Base-by-base conservation (phyloP, 2,113 vertebrate genomes). In the Spermophilus dauricus region DNA sequence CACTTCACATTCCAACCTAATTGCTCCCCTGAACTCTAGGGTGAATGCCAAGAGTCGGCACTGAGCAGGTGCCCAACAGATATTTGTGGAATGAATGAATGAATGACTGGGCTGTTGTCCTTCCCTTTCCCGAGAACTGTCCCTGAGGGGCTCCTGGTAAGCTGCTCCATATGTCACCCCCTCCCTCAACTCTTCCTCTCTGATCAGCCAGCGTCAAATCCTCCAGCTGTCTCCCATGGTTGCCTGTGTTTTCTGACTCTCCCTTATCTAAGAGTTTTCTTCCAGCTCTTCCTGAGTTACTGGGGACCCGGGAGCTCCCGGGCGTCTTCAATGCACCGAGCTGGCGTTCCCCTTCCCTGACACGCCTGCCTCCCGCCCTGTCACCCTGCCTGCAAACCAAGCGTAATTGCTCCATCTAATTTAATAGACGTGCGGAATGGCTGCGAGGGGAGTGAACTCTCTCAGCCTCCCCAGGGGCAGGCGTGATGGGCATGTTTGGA, bases 371-470 rank as follows among this genome's bases (percentile, higher is more conserved):
- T 94, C 85, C 92, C 1, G 39, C 82, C 89, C 89, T 70, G 5
- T 85, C 86, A 17, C 86, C 91, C 95, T 69, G 69, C 37, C 94
- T 95, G 45, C 58, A 93, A 87, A 77, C 78, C 5, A 0, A 5
- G 13, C 8, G 26, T 84, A 91, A 86, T 80, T 51, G 87, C 92
- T 97, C 89, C 1, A 8, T n/a, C 45, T 97, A 86, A 97, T 93
- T 97, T 97, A 97, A 96, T 75, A 91, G 92, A 97, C 7, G 1
- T 0, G 92, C 86, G 0, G 5, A 85, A 86, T 37, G 1, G 22
- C 2, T 5, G 63, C 1, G 18, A 37, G 65, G 18, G 8, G 10
- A 24, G 42, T 0, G 70, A 97, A 85, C 69, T 20, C 51, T 53
- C 3, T 45, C 95, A 11, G 86, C 77, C 70, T 94, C 93, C 90